Evolutionary conservation across 2,888 invertebrate genomes (phyloP).

Genomic region (Trichogramma evanescens): DNA sequence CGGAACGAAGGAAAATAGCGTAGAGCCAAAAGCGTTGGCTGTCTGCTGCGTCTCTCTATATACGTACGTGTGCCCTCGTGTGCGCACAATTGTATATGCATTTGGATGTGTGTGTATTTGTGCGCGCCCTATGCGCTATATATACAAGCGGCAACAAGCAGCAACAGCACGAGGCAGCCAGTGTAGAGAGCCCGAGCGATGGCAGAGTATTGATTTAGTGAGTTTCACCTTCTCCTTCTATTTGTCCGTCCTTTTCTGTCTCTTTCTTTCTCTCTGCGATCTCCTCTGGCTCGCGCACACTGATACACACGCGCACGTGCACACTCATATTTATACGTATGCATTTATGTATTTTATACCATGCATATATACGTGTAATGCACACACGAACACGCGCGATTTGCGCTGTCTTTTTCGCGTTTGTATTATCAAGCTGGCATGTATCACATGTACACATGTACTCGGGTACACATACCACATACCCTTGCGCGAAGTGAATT

Average conservation of each 20-base stretch:
- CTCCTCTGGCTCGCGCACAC: conserved; percentile 4
- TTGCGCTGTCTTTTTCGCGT: too few relatives aligned
- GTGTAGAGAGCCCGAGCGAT: conserved; percentile 45
- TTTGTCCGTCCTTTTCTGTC: conserved; percentile 44
- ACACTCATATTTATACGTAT: too few relatives aligned
- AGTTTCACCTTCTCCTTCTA: conserved; percentile 47
- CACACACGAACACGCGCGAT: too few relatives aligned
- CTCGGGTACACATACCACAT: too few relatives aligned
- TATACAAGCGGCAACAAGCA: conserved; percentile 7
- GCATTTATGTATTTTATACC: too few relatives aligned
- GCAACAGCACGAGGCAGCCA: conserved; percentile 24
- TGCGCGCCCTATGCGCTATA: conserved; percentile 15
- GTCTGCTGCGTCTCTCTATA: neutral
- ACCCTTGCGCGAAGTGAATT: too few relatives aligned
- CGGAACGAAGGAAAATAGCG: too few relatives aligned
- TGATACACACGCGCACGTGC: neutral
- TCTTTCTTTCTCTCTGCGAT: conserved; percentile 35
- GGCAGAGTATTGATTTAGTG: conserved; percentile 48
- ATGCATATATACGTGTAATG: too few relatives aligned
- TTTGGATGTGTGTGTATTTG: neutral
- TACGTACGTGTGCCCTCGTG: neutral
- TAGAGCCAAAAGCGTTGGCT: too few relatives aligned
- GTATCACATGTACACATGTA: too few relatives aligned
- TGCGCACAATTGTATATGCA: neutral
- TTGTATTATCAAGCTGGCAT: too few relatives aligned